These are phyloP conservation scores for Eubucco bourcierii DNA, from an alignment of 2,113 vertebrate genomes.

Conservation along the genomic window DNA sequence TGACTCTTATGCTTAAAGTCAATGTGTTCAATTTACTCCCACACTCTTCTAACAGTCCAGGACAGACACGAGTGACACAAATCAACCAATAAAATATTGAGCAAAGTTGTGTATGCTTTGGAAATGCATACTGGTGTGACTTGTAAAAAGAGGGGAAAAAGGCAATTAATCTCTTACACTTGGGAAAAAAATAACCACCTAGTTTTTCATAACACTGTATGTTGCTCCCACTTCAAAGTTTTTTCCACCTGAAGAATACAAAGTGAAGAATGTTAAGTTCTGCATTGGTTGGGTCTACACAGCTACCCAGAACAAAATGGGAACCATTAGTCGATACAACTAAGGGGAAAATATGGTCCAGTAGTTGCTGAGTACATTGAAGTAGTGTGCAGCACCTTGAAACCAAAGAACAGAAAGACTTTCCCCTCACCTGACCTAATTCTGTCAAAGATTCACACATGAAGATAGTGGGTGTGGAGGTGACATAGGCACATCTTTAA, in stretches of 20 bases:
- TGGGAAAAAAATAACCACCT: neutral
- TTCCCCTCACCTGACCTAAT: conserved; percentile 45
- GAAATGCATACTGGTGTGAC: neutral
- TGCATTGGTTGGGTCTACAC: neutral
- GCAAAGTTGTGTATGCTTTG: neutral
- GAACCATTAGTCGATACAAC: neutral
- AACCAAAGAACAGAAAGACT: neutral
- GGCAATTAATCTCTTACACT: neutral
- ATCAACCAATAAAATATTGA: neutral
- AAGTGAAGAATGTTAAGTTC: neutral
- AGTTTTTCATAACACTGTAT: neutral
- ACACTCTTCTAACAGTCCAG: neutral
- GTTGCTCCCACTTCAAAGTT: neutral
- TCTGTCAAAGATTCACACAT: conserved; percentile 59
- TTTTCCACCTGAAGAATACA: neutral
- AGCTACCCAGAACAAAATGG: neutral
- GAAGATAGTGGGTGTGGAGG: conserved; percentile 45
- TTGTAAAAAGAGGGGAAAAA: neutral
- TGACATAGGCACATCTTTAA: conserved; percentile 29
- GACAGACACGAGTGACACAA: neutral
- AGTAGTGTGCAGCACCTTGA: neutral
- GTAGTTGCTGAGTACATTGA: neutral
- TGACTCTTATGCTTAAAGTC: neutral
- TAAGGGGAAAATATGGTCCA: neutral
- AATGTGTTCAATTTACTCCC: neutral